A percentile compares a stretch with the other conserved stretches of the same genome.
Conservation (phyloP, 2,113 vertebrate genomes). For the Dendrocopos noguchii region DNA sequence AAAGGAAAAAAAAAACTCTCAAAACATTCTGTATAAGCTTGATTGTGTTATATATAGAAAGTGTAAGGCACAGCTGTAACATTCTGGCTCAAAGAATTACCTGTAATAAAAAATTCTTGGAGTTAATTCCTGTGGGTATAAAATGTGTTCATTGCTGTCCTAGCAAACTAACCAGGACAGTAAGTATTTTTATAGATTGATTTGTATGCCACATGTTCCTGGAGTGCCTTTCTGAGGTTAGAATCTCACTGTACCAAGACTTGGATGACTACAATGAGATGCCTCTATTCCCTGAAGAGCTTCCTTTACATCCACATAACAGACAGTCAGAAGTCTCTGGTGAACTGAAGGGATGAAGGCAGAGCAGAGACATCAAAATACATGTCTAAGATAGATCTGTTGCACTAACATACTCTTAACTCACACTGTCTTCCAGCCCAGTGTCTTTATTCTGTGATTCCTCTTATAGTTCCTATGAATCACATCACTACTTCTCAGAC, state of each 20-base stretch:
- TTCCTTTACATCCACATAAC: fast-evolving
- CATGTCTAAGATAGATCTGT: not conserved
- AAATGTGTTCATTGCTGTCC: not conserved
- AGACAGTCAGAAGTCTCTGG: not conserved
- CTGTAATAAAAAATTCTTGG: not conserved
- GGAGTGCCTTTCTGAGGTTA: not conserved
- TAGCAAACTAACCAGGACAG: not conserved
- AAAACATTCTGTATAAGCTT: not conserved
- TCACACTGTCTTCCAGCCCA: not conserved
- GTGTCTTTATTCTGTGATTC: not conserved
- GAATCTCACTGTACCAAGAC: not conserved
- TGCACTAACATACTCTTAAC: not conserved
- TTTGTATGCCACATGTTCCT: not conserved
- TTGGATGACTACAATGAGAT: not conserved
- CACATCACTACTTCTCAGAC: fast-evolving
- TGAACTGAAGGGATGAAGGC: not conserved
- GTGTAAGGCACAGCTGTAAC: not conserved
- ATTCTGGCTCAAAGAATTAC: not conserved
- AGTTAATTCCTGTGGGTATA: not conserved
- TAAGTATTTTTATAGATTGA: not conserved
- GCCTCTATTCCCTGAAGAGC: not conserved
- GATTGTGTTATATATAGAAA: not conserved
- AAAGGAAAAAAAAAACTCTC: too few relatives aligned
- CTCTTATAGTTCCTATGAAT: not conserved
- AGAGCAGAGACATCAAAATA: not conserved